A percentile compares a stretch with the other conserved stretches of the same genome.
These are phyloP conservation scores for Anolis apletophallus DNA, from an alignment of 2,797 vertebrate species.

Conservation along the genomic window DNA sequence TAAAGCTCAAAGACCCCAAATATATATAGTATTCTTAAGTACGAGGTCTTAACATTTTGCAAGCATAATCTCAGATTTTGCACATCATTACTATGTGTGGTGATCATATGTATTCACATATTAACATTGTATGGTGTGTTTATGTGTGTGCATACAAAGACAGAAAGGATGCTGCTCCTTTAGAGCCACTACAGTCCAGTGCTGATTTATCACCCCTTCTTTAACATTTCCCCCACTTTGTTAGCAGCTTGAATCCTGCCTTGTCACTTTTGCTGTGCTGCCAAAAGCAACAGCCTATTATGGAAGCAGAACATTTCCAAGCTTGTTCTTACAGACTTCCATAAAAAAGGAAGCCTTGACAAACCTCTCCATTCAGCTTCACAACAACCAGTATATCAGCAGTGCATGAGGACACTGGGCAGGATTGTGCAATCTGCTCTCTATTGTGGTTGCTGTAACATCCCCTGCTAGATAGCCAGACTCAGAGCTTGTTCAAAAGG, in stretches of 20 bases:
- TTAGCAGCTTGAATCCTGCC: slow-evolving; percentile 45
- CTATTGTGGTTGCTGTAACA: slow-evolving; percentile 59
- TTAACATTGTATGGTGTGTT: too few relatives aligned
- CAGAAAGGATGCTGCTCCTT: not conserved
- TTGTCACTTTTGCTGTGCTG: slow-evolving; percentile 59
- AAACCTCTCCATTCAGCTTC: slow-evolving; percentile 48
- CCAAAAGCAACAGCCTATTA: slow-evolving; percentile 57
- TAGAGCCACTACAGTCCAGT: not conserved
- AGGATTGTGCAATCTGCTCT: slow-evolving; percentile 65
- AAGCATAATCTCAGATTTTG: not conserved
- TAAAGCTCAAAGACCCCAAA: not conserved
- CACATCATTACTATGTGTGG: not conserved
- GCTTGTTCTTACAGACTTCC: slow-evolving; percentile 42
- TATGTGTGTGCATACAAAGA: not conserved
- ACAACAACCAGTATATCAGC: slow-evolving; percentile 47
- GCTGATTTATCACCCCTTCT: slow-evolving; percentile 8
- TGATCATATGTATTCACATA: too few relatives aligned
- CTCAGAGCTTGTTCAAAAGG: slow-evolving; percentile 63
- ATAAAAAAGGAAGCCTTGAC: slow-evolving; percentile 41
- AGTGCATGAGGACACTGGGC: slow-evolving; percentile 49
- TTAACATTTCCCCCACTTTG: slow-evolving; percentile 51
- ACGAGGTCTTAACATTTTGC: not conserved
- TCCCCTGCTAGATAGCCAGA: slow-evolving; percentile 66
- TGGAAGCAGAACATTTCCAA: slow-evolving; percentile 64
- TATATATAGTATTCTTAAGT: not conserved